Base-by-base conservation (phyloP, 2,888 invertebrate species). In the Cancer borealis region DNA sequence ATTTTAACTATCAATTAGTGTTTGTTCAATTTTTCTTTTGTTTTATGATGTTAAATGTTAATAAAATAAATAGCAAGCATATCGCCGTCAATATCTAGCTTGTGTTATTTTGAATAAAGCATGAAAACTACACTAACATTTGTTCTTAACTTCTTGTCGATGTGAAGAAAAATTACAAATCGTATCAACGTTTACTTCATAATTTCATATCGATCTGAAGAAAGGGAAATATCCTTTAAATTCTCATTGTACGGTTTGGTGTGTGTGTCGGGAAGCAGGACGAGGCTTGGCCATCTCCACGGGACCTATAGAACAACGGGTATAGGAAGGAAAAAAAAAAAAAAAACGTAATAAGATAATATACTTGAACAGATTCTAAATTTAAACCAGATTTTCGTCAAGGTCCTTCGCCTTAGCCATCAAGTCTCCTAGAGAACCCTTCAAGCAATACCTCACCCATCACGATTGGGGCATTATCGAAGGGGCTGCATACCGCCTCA, bases 381-480 rank as follows among this genome's bases (percentile, higher is more conserved):
- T 84, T n/a, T 84, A 84, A 39, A 84, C 39, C 84, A 84, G 84
- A 84, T 84, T 84, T 84, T 84, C 39, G 84, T 39, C 84, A 84
- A 84, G 84, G 84, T 84, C 84, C 84, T 84, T 5, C 17, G 30
- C 84, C 14, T 10, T 84, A 84, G 30, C 84, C 39, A 39, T 12
- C 39, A 14, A 14, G 84, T 84, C 39, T 84, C 39, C 12, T 8
- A 12, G 84, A 84, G 84, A 3, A 84, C 84, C 84, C 84, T 84
- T 84, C 39, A 84, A 17, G 14, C 84, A 84, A 30, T 84, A 3
- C 39, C 39, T 39, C 84, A 14, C 84, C 84, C 84, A 84, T 30
- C 84, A 84, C 39, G 84, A 84, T 30, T 84, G 39, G 12, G 73
- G 39, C 39, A 84, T 39, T 84, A 84, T 84, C 39, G 84, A 84